Percentiles rank a stretch among this genome's conserved stretches.
phyloP scores from a whole-genome alignment of 2,113 vertebrate genomes.

The Pholis gunnellus region DNA sequence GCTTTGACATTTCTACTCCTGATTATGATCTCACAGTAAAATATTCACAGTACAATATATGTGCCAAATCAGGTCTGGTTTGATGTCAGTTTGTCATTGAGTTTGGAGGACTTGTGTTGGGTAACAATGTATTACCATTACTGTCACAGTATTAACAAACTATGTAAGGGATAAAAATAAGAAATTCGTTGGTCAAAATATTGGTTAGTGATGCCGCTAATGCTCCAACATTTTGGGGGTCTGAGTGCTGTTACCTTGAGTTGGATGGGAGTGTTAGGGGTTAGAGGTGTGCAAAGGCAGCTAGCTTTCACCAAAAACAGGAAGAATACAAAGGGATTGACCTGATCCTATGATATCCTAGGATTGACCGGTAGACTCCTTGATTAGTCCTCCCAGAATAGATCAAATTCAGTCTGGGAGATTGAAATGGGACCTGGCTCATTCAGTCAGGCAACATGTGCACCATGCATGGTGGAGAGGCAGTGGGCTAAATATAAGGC shows the following conservation, averaged over 20 bases:
- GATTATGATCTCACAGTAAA: neutral
- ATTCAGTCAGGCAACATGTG: too few species aligned
- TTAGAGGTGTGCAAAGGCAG: neutral
- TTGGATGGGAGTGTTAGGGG: too few species aligned
- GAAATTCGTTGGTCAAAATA: neutral
- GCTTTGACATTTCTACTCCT: neutral
- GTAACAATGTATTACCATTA: neutral
- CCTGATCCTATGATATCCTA: too few species aligned
- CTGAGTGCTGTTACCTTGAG: too few species aligned
- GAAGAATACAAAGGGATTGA: neutral
- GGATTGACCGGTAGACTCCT: neutral
- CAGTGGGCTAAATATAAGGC: neutral
- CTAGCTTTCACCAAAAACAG: neutral
- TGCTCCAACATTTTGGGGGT: neutral
- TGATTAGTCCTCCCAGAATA: neutral
- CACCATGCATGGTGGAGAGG: neutral
- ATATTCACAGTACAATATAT: neutral
- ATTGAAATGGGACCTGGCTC: too few species aligned
- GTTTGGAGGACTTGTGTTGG: neutral
- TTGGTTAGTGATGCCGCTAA: neutral
- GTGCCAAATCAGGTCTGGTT: neutral
- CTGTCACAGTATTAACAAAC: neutral
- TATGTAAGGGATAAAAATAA: neutral
- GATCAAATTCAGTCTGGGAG: neutral
- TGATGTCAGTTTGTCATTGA: neutral